Conservation (phyloP, 2,797 vertebrate species). For the Phrynocephalus forsythii region DNA sequence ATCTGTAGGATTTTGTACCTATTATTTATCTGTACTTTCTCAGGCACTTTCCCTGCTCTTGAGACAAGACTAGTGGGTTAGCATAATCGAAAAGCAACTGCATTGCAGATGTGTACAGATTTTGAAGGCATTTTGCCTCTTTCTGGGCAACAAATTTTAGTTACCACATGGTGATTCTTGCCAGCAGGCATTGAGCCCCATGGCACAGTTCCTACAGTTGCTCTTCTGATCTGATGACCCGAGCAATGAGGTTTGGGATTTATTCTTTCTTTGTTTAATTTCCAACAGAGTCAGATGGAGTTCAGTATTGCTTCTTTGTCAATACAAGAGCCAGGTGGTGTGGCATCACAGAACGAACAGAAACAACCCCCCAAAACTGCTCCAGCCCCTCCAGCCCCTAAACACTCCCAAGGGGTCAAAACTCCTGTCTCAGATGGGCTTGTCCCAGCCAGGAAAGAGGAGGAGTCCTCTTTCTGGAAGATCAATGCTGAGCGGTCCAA, state of each 20-base stretch:
- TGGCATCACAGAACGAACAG: slow-evolving; percentile 76
- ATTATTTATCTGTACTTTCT: not conserved
- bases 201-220: not conserved
- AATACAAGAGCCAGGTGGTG: slow-evolving; percentile 78
- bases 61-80: not conserved
- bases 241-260: slow-evolving; percentile 47
- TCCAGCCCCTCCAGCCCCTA: slow-evolving; percentile 75
- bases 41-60: not conserved
- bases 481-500: slow-evolving; percentile 92
- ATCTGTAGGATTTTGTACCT: not conserved
- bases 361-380: slow-evolving; percentile 77
- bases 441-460: slow-evolving; percentile 81
- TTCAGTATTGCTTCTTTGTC: slow-evolving; percentile 86
- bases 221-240: not conserved
- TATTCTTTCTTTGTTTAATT: slow-evolving; percentile 37
- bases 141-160: not conserved
- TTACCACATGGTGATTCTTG: not conserved
- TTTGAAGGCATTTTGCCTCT: not conserved
- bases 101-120: not conserved
- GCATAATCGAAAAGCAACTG: not conserved
- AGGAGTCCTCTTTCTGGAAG: slow-evolving; percentile 97
- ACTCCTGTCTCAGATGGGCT: slow-evolving; percentile 81
- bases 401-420: slow-evolving; percentile 80
- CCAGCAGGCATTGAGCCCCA: not conserved
- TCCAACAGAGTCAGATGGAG: slow-evolving; percentile 91